Percentiles rank a stretch among this genome's conserved stretches.
Evolutionary conservation across 2,113 vertebrate genomes (phyloP).

Genomic region (Syngnathus floridae): DNA sequence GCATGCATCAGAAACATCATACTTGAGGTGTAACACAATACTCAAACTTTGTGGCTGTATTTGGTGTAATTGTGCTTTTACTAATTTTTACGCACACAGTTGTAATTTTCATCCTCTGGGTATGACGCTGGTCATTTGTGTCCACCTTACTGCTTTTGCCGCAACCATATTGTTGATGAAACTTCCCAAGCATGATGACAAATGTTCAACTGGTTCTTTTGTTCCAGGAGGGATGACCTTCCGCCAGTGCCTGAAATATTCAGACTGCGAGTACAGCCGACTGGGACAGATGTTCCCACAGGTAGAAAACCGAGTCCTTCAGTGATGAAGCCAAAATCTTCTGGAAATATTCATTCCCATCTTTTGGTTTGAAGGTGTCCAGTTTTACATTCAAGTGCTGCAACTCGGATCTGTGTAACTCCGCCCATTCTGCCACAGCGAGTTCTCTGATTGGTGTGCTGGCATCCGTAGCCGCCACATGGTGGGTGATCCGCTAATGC

Average conservation of each 20-base stretch:
- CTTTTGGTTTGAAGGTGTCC: constrained; percentile 38
- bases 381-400: constrained; percentile 65
- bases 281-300: constrained; percentile 62
- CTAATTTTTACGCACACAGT: too few species aligned
- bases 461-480: constrained; percentile 51
- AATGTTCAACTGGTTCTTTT: neutral
- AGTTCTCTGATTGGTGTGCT: constrained; percentile 63
- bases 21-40: too few species aligned
- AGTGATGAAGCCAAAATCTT: neutral
- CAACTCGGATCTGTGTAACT: constrained; percentile 67
- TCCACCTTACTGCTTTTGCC: neutral
- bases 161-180: too few species aligned
- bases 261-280: constrained; percentile 55
- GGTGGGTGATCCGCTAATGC: constrained; percentile 61
- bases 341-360: neutral
- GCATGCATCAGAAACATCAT: too few species aligned
- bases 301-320: constrained; percentile 21
- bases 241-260: constrained; percentile 66
- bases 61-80: too few species aligned
- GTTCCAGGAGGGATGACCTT: constrained; percentile 60
- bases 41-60: too few species aligned
- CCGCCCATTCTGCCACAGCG: constrained; percentile 42
- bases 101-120: neutral
- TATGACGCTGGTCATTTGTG: too few species aligned
- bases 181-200: neutral